phyloP scores from a whole-genome alignment of 2,113 vertebrate genomes.

The Panthera tigris region DNA sequence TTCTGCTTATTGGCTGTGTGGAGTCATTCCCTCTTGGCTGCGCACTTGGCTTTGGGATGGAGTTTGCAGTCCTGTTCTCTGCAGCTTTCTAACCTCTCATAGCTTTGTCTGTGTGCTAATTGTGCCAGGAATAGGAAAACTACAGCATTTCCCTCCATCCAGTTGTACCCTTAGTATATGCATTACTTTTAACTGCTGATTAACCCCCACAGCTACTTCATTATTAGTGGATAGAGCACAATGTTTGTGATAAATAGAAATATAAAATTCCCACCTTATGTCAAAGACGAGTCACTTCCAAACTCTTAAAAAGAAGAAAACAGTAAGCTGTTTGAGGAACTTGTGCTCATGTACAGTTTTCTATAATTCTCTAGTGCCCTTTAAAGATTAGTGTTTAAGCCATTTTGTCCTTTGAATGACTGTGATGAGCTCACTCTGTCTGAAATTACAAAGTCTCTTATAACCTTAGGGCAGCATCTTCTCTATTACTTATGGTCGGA shows the following conservation, averaged over 20 bases:
- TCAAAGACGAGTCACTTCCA: neutral
- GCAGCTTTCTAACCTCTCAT: neutral
- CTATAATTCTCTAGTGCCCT: neutral
- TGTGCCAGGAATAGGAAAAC: neutral
- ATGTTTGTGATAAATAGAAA: neutral
- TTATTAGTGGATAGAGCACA: neutral
- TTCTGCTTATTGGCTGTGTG: neutral
- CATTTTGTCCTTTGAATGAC: neutral
- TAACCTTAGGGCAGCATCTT: neutral
- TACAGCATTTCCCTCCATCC: neutral
- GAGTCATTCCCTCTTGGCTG: neutral
- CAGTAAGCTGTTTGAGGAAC: neutral
- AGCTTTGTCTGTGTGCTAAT: neutral
- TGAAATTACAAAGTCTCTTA: neutral
- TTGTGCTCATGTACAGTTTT: neutral
- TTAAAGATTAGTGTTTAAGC: neutral
- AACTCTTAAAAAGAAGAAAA: neutral
- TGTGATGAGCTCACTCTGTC: neutral
- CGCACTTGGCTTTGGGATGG: neutral
- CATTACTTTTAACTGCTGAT: neutral
- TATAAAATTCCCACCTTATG: neutral
- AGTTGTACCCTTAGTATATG: neutral
- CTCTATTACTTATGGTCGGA: neutral
- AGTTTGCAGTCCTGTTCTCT: neutral
- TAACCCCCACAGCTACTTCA: neutral